phyloP scores from a whole-genome alignment of 2,797 vertebrate species.

The Antrozous pallidus region DNA sequence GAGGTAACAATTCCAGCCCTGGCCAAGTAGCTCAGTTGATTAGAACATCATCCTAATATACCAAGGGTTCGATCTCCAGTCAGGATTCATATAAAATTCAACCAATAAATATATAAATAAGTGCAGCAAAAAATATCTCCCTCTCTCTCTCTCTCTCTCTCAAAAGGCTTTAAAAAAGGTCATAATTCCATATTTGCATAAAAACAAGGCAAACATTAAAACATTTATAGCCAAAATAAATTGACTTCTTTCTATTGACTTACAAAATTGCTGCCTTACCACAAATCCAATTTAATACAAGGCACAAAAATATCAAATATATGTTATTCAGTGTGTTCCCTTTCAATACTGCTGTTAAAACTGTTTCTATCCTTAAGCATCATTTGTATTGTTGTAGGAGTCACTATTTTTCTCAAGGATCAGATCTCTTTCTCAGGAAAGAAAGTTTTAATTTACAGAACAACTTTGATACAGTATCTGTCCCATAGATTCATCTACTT shows the following conservation, averaged over 20 bases:
- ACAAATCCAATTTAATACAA: slow-evolving; percentile 17
- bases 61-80: not conserved
- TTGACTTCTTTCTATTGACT: not conserved
- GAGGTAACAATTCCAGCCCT: not conserved
- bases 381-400: not conserved
- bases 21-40: not conserved
- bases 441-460: not conserved
- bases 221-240: not conserved
- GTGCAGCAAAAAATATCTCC: not conserved
- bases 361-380: not conserved
- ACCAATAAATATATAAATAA: not conserved
- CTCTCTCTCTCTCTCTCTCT: too few species aligned
- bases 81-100: not conserved
- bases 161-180: not conserved
- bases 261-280: not conserved
- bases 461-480: not conserved
- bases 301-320: not conserved
- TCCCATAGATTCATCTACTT: not conserved
- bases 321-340: not conserved
- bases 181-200: not conserved
- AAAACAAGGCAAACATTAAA: not conserved
- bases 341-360: slow-evolving; percentile 46
- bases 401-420: not conserved
- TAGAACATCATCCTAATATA: fast-evolving
- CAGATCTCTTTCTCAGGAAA: too few species aligned